These are phyloP conservation scores for Orchesellides sinensis DNA, from an alignment of 2,888 invertebrate species.

Conservation along the genomic window DNA sequence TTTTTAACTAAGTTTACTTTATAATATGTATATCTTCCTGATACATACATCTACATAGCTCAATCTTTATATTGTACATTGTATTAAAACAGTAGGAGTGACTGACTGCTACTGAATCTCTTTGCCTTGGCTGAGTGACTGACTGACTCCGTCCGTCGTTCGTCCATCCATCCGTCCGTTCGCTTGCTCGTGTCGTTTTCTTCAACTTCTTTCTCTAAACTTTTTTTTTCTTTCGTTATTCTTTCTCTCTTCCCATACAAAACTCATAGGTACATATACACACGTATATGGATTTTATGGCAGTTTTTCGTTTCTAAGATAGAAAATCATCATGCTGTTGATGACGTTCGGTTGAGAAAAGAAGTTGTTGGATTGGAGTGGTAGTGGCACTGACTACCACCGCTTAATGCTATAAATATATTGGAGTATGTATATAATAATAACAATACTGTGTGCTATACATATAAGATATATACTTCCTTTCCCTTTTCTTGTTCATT, in stretches of 20 bases:
- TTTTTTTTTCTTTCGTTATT: conserved; percentile 10
- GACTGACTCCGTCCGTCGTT: conserved; percentile 59
- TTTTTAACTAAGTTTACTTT: conserved; percentile 12
- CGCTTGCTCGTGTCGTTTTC: too few relatives aligned
- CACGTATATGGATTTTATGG: conserved; percentile 16
- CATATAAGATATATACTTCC: conserved; percentile 1
- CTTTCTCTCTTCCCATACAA: too few relatives aligned
- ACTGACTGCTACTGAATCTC: conserved; percentile 57
- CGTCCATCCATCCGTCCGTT: conserved; percentile 51
- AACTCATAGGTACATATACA: too few relatives aligned
- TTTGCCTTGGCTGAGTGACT: conserved; percentile 57
- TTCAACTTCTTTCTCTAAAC: conserved; percentile 49
- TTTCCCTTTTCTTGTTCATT: conserved; percentile 16
- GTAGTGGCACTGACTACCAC: background rate
- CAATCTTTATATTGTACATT: conserved; percentile 13
- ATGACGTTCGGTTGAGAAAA: background rate
- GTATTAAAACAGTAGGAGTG: conserved; percentile 58
- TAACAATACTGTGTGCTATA: too few relatives aligned
- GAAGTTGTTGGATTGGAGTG: background rate
- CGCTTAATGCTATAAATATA: too few relatives aligned
- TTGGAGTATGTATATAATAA: too few relatives aligned
- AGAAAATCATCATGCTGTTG: conserved; percentile 50
- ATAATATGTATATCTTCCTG: background rate
- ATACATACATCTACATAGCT: background rate
- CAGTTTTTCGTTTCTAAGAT: conserved; percentile 46